These are phyloP conservation scores for Calcarius ornatus DNA, from an alignment of 2,113 vertebrate genomes.

Conservation along the genomic window DNA sequence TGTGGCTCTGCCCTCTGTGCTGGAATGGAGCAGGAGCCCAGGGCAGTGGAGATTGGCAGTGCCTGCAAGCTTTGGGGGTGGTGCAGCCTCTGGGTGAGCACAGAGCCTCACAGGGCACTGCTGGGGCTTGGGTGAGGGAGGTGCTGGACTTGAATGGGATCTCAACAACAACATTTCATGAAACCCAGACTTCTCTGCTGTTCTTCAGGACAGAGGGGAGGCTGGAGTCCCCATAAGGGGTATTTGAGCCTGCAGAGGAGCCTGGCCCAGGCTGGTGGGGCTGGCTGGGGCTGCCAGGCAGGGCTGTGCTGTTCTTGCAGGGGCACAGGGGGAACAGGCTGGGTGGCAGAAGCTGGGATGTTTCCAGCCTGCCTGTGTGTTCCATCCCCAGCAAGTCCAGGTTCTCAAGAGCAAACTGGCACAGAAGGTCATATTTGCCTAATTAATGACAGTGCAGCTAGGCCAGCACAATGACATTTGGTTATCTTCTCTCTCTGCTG, in stretches of 20 bases:
- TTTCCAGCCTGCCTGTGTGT: not conserved
- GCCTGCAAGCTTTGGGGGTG: not conserved
- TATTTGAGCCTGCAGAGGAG: not conserved
- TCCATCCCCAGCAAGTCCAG: not conserved
- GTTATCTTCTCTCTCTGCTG: not conserved
- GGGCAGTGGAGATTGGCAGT: not conserved
- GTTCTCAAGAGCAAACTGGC: constrained; percentile 19
- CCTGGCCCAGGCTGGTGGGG: not conserved
- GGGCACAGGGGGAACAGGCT: not conserved
- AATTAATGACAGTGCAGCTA: constrained; percentile 30
- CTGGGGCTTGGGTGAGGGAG: not conserved
- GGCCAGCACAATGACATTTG: constrained; percentile 20
- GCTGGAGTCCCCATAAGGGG: fast-evolving
- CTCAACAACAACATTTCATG: not conserved
- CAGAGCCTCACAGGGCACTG: not conserved
- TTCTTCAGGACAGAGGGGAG: not conserved
- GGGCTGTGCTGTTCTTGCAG: not conserved
- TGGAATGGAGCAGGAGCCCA: not conserved
- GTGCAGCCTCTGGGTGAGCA: not conserved
- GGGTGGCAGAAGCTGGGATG: not conserved
- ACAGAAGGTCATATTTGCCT: constrained; percentile 48
- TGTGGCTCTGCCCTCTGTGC: not conserved
- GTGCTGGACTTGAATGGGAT: fast-evolving
- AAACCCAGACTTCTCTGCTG: not conserved
- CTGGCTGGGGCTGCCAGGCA: not conserved